Evolutionary conservation across 2,797 vertebrate genomes (phyloP), one percentile per base, ranked within the genome.

Genomic region (Rhyacichthys aspro): DNA sequence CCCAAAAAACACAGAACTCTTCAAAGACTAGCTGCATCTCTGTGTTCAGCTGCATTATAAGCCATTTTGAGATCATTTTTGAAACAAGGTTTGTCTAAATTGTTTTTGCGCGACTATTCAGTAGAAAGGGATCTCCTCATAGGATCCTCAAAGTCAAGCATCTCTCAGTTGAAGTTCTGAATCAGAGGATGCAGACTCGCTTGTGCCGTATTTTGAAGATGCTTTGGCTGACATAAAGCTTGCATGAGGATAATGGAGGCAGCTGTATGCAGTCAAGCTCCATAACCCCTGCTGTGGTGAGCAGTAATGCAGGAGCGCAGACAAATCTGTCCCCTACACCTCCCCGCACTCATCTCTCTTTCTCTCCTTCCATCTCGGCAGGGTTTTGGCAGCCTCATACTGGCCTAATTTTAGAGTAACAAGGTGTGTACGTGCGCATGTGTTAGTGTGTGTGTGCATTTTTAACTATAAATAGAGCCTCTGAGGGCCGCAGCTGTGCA

Each of bases 401-500:
- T 82, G 78, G 58, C 78, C 83, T 85, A 67, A 85, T 86, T 85
- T 76, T 47, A 69, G 43, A 60, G 38, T 59, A 76, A 60, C 43
- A 63, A 71, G 63, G 61, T 67, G 70, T 79, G 46, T 23, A 36
- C 62, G 33, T 68, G 52, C 49, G 16, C 55, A 43, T 73, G 44
- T 54, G 37, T 70, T 6, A 38, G 2, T 55, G 6, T 43, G 28
- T 33, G 42, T 55, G 55, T 41, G 43, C 9, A 7, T 44, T 47
- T 59, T 15, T 53, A 36, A 2, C 72, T 75, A 73, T 73, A 74
- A 80, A 86, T 71, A 70, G 70, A 52, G 19, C 19, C 58, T 61
- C n/a, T 5, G 50, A 63, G 49, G 64, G 72, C 18, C 58, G 41
- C 78, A 81, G 73, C 78, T 85, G 78, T 37, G 57, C 33, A 3